These are phyloP conservation scores for Taeniopygia guttata DNA, from an alignment of 2,797 vertebrate species.

Conservation along the genomic window DNA sequence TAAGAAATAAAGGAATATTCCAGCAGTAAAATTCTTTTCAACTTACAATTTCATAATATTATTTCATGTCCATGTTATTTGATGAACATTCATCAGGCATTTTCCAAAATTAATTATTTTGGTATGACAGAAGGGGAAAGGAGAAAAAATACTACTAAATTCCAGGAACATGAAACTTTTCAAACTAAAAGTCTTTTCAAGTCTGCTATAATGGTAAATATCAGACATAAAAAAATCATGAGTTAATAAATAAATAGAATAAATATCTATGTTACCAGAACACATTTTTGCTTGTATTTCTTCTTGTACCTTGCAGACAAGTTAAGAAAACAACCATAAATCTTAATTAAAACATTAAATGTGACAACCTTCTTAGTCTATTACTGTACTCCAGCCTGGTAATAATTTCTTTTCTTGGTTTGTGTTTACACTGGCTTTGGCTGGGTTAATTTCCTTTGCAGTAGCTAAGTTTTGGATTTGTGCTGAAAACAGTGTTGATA, in stretches of 20 bases:
- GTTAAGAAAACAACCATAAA: conserved; percentile 39
- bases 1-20: neutral
- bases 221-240: neutral
- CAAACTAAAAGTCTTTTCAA: neutral
- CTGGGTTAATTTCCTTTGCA: neutral
- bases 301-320: conserved; percentile 13
- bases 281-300: neutral
- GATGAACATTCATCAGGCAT: neutral
- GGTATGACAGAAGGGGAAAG: neutral
- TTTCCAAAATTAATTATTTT: conserved; percentile 29
- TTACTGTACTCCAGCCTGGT: conserved; percentile 14
- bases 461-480: neutral
- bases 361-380: neutral
- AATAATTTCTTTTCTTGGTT: conserved; percentile 8
- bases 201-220: neutral
- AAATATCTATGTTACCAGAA: conserved; percentile 31
- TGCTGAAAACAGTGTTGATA: neutral
- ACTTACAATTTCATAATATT: neutral
- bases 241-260: neutral
- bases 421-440: accelerated
- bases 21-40: conserved; percentile 8
- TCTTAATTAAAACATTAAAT: conserved; percentile 51
- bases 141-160: neutral
- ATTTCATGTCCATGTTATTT: neutral
- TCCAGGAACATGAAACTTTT: neutral